phyloP scores from a whole-genome alignment of 2,113 vertebrate genomes.

The Candoia aspera region DNA sequence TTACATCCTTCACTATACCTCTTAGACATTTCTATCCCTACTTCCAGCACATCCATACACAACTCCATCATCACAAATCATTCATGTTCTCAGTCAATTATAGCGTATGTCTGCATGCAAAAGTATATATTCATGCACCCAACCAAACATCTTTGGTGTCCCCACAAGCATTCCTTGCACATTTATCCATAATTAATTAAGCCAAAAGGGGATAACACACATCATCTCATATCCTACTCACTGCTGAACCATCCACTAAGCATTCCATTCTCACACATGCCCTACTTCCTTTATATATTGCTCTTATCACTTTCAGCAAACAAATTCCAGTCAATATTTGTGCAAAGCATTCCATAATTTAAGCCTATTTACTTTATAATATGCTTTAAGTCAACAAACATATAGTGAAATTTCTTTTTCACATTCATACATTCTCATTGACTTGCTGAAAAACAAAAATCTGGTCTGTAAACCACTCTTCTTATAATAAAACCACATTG shows the following conservation, averaged over 20 bases:
- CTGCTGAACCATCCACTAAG: neutral
- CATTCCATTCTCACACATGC: neutral
- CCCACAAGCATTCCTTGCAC: neutral
- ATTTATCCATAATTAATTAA: neutral
- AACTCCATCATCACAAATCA: neutral
- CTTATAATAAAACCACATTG: neutral
- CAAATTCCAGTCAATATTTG: neutral
- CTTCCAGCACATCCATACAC: neutral
- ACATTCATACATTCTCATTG: neutral
- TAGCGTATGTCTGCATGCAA: neutral
- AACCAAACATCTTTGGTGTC: neutral
- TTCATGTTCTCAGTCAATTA: neutral
- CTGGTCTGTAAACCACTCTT: neutral
- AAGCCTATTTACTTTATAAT: neutral
- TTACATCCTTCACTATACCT: neutral
- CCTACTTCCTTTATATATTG: neutral
- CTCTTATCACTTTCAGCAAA: neutral
- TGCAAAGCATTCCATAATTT: neutral
- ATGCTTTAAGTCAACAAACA: neutral
- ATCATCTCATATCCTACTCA: neutral
- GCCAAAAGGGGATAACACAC: neutral
- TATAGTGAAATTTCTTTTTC: neutral
- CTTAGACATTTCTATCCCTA: neutral
- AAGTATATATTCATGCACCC: neutral
- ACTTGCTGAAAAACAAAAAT: neutral